Evolutionary conservation across 1,140 invertebrate genomes (phyloP).

Genomic region (Ips nitidus): DNA sequence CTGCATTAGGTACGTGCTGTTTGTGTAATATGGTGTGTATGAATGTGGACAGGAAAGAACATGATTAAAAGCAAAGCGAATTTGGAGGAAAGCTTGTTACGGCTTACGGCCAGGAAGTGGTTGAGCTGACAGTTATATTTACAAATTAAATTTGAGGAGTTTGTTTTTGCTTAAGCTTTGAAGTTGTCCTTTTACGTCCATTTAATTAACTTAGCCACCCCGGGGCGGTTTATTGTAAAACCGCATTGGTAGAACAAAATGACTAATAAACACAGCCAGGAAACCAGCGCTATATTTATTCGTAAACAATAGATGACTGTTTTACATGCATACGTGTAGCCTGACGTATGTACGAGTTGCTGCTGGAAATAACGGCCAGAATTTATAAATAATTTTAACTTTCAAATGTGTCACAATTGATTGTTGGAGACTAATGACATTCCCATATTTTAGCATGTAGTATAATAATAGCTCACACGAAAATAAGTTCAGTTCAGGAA

Average conservation of each 20-base stretch:
- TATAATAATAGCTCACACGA: constrained; percentile 24
- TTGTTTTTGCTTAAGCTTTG: too few relatives aligned
- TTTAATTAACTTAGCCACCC: too few relatives aligned
- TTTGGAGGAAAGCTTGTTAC: too few relatives aligned
- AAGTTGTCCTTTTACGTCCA: too few relatives aligned
- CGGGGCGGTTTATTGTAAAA: too few relatives aligned
- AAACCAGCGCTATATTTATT: neutral
- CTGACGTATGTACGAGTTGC: neutral
- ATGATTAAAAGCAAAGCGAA: neutral
- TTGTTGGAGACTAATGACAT: constrained; percentile 32
- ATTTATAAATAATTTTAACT: constrained; percentile 29
- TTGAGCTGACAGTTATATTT: too few relatives aligned
- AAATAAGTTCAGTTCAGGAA: constrained; percentile 25
- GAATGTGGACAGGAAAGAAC: neutral
- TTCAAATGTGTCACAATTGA: constrained; percentile 32
- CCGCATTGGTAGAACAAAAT: too few relatives aligned
- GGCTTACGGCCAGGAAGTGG: too few relatives aligned
- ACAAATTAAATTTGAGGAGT: too few relatives aligned
- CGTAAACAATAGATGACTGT: constrained; percentile 1
- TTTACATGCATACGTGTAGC: constrained; percentile 5
- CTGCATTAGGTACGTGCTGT: neutral
- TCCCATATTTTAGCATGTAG: constrained; percentile 22
- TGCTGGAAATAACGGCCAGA: neutral
- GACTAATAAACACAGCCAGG: too few relatives aligned
- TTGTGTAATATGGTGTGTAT: neutral